Evolutionary conservation across 2,888 invertebrate genomes (phyloP).

Genomic region (Himalopsyche kuldschensis): DNA sequence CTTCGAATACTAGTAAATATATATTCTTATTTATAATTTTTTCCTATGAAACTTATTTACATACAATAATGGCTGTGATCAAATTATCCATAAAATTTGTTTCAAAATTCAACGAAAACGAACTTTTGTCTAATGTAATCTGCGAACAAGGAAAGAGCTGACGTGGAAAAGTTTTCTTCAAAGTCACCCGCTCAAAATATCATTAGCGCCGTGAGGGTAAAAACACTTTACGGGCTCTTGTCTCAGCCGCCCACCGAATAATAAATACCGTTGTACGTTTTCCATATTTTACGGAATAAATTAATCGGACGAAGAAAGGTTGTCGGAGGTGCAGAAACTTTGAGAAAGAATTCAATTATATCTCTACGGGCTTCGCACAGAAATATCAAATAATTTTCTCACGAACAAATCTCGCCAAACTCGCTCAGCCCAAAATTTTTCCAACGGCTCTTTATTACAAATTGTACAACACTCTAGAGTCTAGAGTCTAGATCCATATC

Average conservation of each 20-base stretch:
- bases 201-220: slow-evolving; percentile 27
- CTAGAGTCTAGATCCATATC: too few species aligned
- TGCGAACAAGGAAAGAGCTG: slow-evolving; percentile 11
- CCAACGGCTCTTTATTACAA: not conserved
- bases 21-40: too few species aligned
- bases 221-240: too few species aligned
- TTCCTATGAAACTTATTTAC: too few species aligned
- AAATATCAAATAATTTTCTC: not conserved
- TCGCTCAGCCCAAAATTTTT: not conserved
- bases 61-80: too few species aligned
- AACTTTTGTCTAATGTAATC: too few species aligned
- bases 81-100: too few species aligned
- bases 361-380: not conserved
- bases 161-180: slow-evolving; percentile 12
- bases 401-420: not conserved
- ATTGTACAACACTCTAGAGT: not conserved
- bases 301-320: not conserved
- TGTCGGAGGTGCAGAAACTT: not conserved
- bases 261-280: not conserved
- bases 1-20: too few species aligned
- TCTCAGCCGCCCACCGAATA: too few species aligned
- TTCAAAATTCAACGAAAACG: too few species aligned
- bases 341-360: not conserved
- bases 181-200: slow-evolving; percentile 38
- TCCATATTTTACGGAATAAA: not conserved